These are phyloP conservation scores for Scolopax mira DNA, from an alignment of 2,113 vertebrate genomes.

Conservation along the genomic window DNA sequence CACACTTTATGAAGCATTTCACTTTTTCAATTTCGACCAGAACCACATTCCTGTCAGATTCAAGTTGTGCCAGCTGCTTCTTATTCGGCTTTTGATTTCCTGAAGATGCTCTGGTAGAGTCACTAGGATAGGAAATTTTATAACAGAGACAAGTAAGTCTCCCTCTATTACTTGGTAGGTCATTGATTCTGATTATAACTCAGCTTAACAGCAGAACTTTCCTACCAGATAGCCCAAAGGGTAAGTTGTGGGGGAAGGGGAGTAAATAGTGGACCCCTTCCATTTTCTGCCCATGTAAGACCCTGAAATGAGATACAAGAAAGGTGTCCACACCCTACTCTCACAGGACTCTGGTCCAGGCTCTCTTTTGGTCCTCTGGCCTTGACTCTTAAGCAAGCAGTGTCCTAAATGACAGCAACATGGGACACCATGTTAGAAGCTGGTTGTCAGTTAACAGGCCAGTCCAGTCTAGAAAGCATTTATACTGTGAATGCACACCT, in stretches of 20 bases:
- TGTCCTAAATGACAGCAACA: not conserved
- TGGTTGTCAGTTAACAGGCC: not conserved
- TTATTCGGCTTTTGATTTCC: constrained; percentile 16
- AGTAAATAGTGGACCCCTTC: not conserved
- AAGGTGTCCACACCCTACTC: not conserved
- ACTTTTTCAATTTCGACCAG: not conserved
- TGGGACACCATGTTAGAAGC: not conserved
- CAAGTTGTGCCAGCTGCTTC: not conserved
- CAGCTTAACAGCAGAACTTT: not conserved
- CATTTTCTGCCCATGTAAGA: not conserved
- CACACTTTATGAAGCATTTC: not conserved
- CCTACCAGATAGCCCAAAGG: not conserved
- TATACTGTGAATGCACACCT: accelerated
- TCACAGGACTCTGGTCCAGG: not conserved
- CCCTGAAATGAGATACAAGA: not conserved
- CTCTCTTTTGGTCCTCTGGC: not conserved
- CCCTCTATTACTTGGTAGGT: not conserved
- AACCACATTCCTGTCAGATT: not conserved
- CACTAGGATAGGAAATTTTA: not conserved
- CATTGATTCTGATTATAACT: not conserved
- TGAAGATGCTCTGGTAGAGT: not conserved
- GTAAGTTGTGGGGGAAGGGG: not conserved
- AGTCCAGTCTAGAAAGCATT: not conserved
- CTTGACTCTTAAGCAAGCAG: not conserved
- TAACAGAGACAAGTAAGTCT: not conserved